These are phyloP conservation scores for Pardalotus punctatus DNA, from an alignment of 2,113 vertebrate genomes.

Conservation along the genomic window DNA sequence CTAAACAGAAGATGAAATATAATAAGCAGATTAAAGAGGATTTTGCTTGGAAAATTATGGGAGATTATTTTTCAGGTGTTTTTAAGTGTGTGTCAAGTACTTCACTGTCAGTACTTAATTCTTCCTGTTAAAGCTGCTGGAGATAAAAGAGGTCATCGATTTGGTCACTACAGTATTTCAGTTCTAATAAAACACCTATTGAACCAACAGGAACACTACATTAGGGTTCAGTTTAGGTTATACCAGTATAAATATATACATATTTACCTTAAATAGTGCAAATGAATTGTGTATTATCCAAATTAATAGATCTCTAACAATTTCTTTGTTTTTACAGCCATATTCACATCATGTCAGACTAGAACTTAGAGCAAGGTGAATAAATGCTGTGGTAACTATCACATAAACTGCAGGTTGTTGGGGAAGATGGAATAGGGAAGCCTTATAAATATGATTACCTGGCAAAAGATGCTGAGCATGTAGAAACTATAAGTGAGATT, in stretches of 20 bases:
- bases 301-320: not conserved
- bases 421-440: too few species aligned
- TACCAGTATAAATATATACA: not conserved
- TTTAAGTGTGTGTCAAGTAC: not conserved
- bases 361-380: not conserved
- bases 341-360: not conserved
- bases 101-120: not conserved
- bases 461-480: too few species aligned
- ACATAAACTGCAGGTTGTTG: too few species aligned
- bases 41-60: not conserved
- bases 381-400: not conserved
- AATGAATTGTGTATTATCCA: not conserved
- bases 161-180: not conserved
- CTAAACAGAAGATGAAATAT: not conserved
- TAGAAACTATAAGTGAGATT: too few species aligned
- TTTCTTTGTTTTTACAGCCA: not conserved
- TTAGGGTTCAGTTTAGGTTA: not conserved
- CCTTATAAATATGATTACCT: too few species aligned
- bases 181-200: not conserved
- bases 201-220: not conserved
- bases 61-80: not conserved
- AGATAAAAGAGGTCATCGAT: not conserved
- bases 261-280: not conserved
- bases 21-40: not conserved
- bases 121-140: not conserved